Percentiles rank a stretch among this genome's conserved stretches.
Evolutionary conservation across 2,113 vertebrate species (phyloP).

Genomic region (Oenanthe melanoleuca): DNA sequence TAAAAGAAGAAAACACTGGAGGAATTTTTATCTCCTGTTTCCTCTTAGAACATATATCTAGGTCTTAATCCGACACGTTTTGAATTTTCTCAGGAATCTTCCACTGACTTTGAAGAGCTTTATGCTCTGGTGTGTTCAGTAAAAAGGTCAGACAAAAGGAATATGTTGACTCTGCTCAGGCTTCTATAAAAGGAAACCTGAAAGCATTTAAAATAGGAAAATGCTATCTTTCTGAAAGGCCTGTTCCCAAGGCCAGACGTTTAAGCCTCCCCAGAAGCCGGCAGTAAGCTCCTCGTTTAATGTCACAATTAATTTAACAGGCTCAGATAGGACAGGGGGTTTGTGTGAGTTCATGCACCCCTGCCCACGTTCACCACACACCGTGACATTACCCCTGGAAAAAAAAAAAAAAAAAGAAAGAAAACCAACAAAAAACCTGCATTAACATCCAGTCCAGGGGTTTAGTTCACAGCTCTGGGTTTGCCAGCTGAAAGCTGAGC

Average conservation of each 20-base stretch:
- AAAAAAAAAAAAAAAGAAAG: not conserved
- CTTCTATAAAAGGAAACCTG: not conserved
- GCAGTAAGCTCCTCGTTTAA: slow-evolving; percentile 25
- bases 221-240: not conserved
- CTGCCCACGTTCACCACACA: not conserved
- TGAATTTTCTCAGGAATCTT: not conserved
- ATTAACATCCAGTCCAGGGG: slow-evolving; percentile 32
- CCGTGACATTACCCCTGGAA: accelerated
- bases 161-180: not conserved
- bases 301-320: slow-evolving; percentile 66
- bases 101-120: not conserved
- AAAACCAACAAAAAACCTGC: not conserved
- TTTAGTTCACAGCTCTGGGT: slow-evolving; percentile 30
- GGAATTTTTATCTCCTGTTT: not conserved
- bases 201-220: not conserved
- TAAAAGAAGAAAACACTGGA: not conserved
- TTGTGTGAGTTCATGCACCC: not conserved
- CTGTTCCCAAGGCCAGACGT: not conserved
- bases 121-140: not conserved
- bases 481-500: slow-evolving; percentile 65
- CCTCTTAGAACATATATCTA: not conserved
- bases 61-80: not conserved
- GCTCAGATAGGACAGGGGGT: not conserved
- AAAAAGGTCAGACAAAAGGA: not conserved
- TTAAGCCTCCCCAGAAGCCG: slow-evolving; percentile 43